phyloP scores from a whole-genome alignment of 2,888 invertebrate species.

The Chouioia cunea region DNA sequence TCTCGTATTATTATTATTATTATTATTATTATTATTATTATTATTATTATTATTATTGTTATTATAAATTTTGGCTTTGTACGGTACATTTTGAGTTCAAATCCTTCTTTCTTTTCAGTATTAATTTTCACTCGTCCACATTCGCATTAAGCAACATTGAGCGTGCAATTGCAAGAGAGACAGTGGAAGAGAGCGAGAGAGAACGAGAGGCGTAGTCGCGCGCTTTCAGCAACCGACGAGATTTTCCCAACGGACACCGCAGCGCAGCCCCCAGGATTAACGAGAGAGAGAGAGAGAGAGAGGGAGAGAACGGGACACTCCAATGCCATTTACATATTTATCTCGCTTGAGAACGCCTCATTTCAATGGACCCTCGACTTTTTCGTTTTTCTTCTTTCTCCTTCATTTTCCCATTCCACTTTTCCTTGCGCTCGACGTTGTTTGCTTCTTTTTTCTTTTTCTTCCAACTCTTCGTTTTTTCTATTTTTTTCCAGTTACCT shows the following conservation, averaged over 20 bases:
- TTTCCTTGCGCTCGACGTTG: not conserved
- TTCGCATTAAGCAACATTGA: not conserved
- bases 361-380: conserved; percentile 30
- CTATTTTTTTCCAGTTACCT: conserved; percentile 1
- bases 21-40: too few relatives aligned
- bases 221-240: conserved; percentile 15
- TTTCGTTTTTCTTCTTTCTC: not conserved
- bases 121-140: conserved; percentile 31
- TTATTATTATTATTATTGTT: too few relatives aligned
- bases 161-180: not conserved
- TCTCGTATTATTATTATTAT: not conserved
- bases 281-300: conserved; percentile 9
- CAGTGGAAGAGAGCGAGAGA: too few relatives aligned
- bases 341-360: conserved; percentile 29
- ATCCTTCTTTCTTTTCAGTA: conserved; percentile 9
- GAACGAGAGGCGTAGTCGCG: conserved; percentile 10
- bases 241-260: conserved; percentile 22
- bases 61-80: too few relatives aligned
- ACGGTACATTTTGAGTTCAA: not conserved
- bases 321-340: conserved; percentile 47
- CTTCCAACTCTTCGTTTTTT: too few relatives aligned
- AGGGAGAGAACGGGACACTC: conserved; percentile 16
- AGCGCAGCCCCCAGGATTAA: conserved; percentile 31
- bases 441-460: conserved; percentile 9
- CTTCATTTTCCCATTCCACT: not conserved